Evolutionary conservation across 2,797 vertebrate species (phyloP), one percentile per base, ranked within the genome.

Genomic region (Emys orbicularis): DNA sequence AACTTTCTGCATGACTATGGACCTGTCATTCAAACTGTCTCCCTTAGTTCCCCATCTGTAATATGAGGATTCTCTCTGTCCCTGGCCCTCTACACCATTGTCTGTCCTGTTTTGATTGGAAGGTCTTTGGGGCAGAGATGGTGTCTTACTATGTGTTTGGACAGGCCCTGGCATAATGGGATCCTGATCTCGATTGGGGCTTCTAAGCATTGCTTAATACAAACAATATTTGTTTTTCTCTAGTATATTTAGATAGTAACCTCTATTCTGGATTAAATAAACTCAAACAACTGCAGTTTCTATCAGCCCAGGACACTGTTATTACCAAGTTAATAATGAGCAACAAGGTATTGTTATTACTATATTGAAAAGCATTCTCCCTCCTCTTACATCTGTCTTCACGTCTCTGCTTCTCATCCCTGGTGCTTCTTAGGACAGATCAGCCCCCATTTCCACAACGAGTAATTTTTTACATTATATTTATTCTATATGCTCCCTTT

Each of bases 131-230:
- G 34, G 9, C 19, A 37, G 65, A 68, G 19, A 68, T n/a, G n/a
- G 65, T 68, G n/a, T 68, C 65, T n/a, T 65, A 65, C 34, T 65
- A n/a, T 76, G 9, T 86, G 79, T 25, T 83, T 49, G 34, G 79
- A 53, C 12, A 86, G 89, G 29, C 27, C 1, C 1, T 3, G n/a
- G 52, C 77, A 83, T 31, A 82, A n/a, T 0, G 0, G 49, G 11
- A 5, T 19, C 15, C 54, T 76, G 44, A 76, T 29, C 12, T 47
- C 4, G 2, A 76, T 21, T 47, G 82, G 77, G 1, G 1, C 29
- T 81, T 54, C 5, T 47, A 52, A 85, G 72, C 23, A 44, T 80
- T 47, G 4, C 9, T 16, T 16, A 15, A 23, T 18, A 80, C 47
- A 88, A 79, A 11, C 9, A 83, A 8, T 37, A 37, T 37, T 4